phyloP scores from a whole-genome alignment of 2,113 vertebrate genomes.

The Vidua macroura region DNA sequence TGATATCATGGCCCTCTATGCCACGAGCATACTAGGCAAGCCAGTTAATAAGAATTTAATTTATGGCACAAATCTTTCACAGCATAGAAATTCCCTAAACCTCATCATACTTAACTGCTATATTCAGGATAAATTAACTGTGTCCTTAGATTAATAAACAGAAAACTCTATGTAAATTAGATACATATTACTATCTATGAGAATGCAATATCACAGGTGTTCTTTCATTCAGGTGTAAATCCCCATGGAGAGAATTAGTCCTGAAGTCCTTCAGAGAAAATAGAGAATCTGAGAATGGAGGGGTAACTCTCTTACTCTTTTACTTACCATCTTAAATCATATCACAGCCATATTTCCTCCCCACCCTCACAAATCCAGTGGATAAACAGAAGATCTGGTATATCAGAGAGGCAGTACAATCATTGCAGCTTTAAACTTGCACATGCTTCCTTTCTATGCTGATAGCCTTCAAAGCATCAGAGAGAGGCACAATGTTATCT shows the following conservation, averaged over 20 bases:
- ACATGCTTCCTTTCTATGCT: slow-evolving; percentile 31
- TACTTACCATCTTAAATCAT: background rate
- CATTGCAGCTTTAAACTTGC: background rate
- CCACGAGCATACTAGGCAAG: background rate
- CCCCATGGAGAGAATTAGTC: background rate
- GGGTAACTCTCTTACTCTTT: background rate
- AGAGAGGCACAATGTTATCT: slow-evolving; percentile 31
- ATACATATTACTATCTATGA: background rate
- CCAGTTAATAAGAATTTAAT: slow-evolving; percentile 20
- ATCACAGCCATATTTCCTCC: slow-evolving; percentile 21
- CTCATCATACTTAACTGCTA: background rate
- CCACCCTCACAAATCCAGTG: slow-evolving; percentile 7
- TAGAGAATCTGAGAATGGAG: background rate
- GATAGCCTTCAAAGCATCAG: slow-evolving; percentile 24
- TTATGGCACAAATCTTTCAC: background rate
- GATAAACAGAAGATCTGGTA: slow-evolving; percentile 26
- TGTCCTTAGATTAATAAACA: background rate
- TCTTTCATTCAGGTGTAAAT: background rate
- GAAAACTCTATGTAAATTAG: background rate
- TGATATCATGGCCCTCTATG: background rate
- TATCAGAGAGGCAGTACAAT: slow-evolving; percentile 14
- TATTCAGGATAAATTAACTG: background rate
- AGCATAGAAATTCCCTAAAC: background rate
- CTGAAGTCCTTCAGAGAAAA: background rate
- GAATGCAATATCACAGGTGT: background rate